Evolutionary conservation across 1,140 invertebrate genomes (phyloP).

Genomic region (Drosophila baimaii): DNA sequence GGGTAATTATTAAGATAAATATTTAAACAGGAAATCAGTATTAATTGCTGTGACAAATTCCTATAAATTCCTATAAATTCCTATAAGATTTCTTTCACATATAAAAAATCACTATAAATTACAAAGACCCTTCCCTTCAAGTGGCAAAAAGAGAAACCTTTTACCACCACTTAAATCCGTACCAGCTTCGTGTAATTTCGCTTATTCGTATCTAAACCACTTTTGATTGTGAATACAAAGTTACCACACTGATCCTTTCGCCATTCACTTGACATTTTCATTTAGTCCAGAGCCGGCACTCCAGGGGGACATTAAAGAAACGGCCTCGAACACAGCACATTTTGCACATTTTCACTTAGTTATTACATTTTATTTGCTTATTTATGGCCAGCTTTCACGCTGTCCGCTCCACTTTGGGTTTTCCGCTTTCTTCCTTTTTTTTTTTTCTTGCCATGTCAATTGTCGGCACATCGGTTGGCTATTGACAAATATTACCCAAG

Average conservation of each 20-base stretch:
- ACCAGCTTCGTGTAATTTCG: neutral
- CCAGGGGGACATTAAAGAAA: conserved; percentile 50
- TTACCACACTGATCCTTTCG: conserved; percentile 25
- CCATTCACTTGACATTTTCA: conserved; percentile 45
- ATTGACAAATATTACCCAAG: conserved; percentile 77
- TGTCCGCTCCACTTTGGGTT: conserved; percentile 38
- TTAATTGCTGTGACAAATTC: neutral
- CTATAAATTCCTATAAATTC: no score
- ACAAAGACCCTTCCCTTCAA: neutral
- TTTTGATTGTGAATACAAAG: conserved; percentile 36
- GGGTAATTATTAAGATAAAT: neutral
- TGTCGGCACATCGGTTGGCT: conserved; percentile 66
- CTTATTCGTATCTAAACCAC: conserved; percentile 26
- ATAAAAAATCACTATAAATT: no score
- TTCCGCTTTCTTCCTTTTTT: conserved; percentile 8
- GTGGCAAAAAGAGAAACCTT: neutral
- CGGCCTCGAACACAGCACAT: conserved; percentile 20
- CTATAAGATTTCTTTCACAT: no score
- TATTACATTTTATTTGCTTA: conserved; percentile 77
- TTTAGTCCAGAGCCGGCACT: conserved; percentile 31
- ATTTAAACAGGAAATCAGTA: neutral
- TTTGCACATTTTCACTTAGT: conserved; percentile 76
- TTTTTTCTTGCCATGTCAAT: conserved; percentile 56
- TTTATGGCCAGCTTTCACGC: conserved; percentile 61
- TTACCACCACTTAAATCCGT: neutral